Percentiles rank a stretch among this genome's conserved stretches.
Conservation (phyloP, 2,113 vertebrate species). For the Aramus guarauna region DNA sequence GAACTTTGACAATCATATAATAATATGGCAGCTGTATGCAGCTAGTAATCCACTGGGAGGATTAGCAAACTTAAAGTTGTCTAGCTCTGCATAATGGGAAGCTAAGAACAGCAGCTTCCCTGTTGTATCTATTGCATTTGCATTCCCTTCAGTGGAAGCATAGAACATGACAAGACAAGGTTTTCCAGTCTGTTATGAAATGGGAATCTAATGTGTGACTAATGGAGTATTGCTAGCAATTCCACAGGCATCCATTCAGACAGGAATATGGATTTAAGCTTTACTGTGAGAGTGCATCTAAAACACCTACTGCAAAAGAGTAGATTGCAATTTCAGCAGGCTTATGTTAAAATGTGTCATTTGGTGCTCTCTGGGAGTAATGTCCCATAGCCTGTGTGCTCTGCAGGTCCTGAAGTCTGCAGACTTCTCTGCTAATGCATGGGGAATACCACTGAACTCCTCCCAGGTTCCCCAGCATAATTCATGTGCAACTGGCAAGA, state of each 20-base stretch:
- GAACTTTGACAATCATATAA: constrained; percentile 16
- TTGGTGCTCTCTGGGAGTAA: neutral
- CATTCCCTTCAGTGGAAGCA: constrained; percentile 39
- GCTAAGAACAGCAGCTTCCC: neutral
- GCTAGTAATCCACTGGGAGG: constrained; percentile 48
- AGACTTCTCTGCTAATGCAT: neutral
- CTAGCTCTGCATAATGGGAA: constrained; percentile 44
- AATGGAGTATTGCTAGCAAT: constrained; percentile 15
- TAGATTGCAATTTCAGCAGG: neutral
- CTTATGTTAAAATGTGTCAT: neutral
- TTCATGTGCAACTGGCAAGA: neutral
- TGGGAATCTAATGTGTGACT: constrained; percentile 40
- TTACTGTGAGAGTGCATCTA: neutral
- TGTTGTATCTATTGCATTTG: constrained; percentile 2
- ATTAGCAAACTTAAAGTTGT: constrained; percentile 46
- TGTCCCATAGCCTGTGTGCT: neutral
- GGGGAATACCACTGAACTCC: neutral
- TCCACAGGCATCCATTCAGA: constrained; percentile 14
- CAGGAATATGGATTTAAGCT: neutral
- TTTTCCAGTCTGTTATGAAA: constrained; percentile 56
- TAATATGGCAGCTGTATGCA: constrained; percentile 35
- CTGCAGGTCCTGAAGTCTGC: neutral
- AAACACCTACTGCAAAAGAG: neutral
- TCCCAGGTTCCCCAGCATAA: neutral
- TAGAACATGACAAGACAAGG: constrained; percentile 47